These are phyloP conservation scores for Siphamia tubifer DNA, from an alignment of 2,113 vertebrate genomes.

Conservation along the genomic window DNA sequence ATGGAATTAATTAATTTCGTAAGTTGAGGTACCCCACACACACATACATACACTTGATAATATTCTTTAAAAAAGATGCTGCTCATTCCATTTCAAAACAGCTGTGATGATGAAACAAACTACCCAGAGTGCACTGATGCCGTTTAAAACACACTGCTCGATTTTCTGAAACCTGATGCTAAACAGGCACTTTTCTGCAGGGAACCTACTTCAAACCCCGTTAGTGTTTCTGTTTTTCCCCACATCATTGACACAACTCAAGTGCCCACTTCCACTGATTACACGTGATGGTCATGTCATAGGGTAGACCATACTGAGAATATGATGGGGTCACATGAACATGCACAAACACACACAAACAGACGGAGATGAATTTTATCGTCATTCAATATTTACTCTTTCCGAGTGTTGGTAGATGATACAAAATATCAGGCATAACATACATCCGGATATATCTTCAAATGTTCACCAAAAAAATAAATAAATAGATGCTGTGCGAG, in stretches of 20 bases:
- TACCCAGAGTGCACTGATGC: neutral
- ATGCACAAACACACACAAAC: neutral
- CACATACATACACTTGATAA: too few species aligned
- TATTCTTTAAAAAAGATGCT: neutral
- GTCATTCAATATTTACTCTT: constrained; percentile 10
- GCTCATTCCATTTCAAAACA: neutral
- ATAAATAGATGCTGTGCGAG: too few species aligned
- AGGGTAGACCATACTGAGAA: neutral
- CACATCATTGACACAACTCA: constrained; percentile 14
- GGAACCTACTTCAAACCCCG: constrained; percentile 10
- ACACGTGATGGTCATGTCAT: neutral
- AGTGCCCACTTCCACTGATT: constrained; percentile 32
- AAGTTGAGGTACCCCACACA: too few species aligned
- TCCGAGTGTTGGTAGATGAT: too few species aligned
- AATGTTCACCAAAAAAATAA: too few species aligned
- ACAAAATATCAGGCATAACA: too few species aligned
- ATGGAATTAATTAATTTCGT: too few species aligned
- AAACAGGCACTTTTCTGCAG: constrained; percentile 22
- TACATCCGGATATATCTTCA: neutral
- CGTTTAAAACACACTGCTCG: neutral
- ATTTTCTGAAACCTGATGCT: neutral
- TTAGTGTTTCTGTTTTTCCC: neutral
- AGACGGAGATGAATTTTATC: neutral
- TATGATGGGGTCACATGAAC: neutral
- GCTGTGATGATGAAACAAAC: neutral